Percentiles rank a stretch among this genome's conserved stretches.
These are phyloP conservation scores for Tolypeutes matacus DNA, from an alignment of 2,797 vertebrate genomes.

Conservation along the genomic window DNA sequence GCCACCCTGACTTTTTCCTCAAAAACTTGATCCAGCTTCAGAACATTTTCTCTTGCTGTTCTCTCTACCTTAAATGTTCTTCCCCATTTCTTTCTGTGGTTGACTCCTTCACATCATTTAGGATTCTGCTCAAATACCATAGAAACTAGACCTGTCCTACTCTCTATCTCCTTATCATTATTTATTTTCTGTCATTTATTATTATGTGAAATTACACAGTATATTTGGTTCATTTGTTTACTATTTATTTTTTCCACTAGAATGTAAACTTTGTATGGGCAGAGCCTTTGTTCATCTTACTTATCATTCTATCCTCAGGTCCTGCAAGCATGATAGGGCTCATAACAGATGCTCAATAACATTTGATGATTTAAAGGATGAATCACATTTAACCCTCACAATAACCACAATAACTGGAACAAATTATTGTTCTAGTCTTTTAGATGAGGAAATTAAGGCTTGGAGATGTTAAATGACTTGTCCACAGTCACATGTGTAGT, in stretches of 20 bases:
- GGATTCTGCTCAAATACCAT: not conserved
- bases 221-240: not conserved
- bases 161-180: not conserved
- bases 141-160: not conserved
- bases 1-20: not conserved
- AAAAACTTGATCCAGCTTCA: not conserved
- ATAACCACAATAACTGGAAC: not conserved
- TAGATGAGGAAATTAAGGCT: not conserved
- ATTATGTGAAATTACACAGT: not conserved
- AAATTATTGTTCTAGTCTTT: not conserved
- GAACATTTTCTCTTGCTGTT: not conserved
- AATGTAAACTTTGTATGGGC: not conserved
- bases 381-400: not conserved
- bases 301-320: not conserved
- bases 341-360: not conserved
- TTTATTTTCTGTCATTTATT: not conserved
- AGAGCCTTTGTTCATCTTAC: not conserved
- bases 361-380: not conserved
- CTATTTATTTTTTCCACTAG: not conserved
- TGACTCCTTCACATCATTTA: not conserved
- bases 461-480: not conserved
- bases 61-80: not conserved
- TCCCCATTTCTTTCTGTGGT: not conserved
- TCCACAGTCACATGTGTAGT: not conserved
- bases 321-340: not conserved